Base-by-base conservation (phyloP, 1,140 invertebrate species). In the Acromyrmex heyeri region DNA sequence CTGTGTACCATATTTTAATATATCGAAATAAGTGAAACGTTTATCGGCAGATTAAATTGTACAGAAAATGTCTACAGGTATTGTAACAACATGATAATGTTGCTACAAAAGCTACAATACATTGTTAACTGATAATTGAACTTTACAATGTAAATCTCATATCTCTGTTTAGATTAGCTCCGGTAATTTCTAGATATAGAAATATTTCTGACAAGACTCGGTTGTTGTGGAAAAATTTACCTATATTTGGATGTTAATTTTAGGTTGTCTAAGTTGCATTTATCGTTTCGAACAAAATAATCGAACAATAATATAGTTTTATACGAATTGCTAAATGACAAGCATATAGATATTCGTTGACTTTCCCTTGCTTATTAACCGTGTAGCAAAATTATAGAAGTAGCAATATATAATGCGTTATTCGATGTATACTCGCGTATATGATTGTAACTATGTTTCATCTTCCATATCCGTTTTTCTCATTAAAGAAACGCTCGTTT, bases 1-100 rank as follows among this genome's bases (percentile, higher is more conserved):
- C 75, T 86, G 86, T 92, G 87, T 90, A 91, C 79, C 76, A 90
- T 92, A 92, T 91, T 92, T 92, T 92, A 87, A 90, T 69, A 65
- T 92, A 89, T 86, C 12, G 8, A 69, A 62, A 86, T 79, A 88
- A 69, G 48, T 64, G 48, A 86, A 83, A 65, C 67, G 78, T 92
- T 85, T 86, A 91, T 87, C 86, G 83, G 77, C 53, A 87, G 76
- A 87, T 85, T 90, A 87, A 83, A 82, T 34, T 82, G 83, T 89
- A 85, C 59, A 79, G 30, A 86, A 77, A 50, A 50, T 59, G 1
- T 61, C 34, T 70, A 79, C 77, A 85, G 50, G 30, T 79, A 61
- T 12, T 50, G 65, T 69, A 69, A 14, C 14, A 50, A 69, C 69
- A 55, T 79, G 62, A 55, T 79, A 14, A 64, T 10, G n/a, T 62